Evolutionary conservation across 2,888 invertebrate species (phyloP), one percentile per base, ranked within the genome.

Genomic region (Atethmia centrago): DNA sequence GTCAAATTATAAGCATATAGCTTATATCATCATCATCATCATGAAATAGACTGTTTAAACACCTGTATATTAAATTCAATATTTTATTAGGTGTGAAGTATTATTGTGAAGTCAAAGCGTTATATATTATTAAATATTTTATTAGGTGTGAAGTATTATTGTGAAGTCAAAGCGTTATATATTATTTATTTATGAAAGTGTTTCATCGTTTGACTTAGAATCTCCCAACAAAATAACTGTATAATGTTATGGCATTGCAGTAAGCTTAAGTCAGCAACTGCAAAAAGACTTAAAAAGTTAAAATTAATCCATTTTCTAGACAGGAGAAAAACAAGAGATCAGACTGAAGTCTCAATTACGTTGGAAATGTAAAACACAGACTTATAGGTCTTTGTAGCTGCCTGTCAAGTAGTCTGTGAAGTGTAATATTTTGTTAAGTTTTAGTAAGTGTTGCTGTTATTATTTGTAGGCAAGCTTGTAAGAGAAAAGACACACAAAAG

Each of bases 281-380:
- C 25, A 42, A 14, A 9, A 10, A 19, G 36, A 53, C 21, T 9
- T 14, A 14, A 42, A 62, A 45, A 25, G 25, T 62, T 45, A 28
- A 55, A 31, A 42, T n/a, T 42, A 19, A 67, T 67, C 16, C 3
- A 31, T 59, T 45, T 53, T 49, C 55, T 51, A n/a, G 31, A 61
- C 59, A 47, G 16, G 4, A 42, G n/a, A 4, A 71, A 71, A 58
- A 71, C 51, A 51, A 61, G 40, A 21, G n/a, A 74, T 36, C 8
- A 28, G 28, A 8, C 59, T 68, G 66, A 71, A 61, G 68, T 68
- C 66, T 76, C 70, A 80, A 77, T 79, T 80, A 79, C 66, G 67
- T 78, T 40, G 40, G 7, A 36, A 36, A 36, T 36, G 36, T 71
- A 53, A 71, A 73, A 74, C 63, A 51, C 31, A 36, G 47, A 62